A percentile compares a stretch with the other conserved stretches of the same genome.
phyloP scores from a whole-genome alignment of 92 coral and sea anemone species.

The Actinernus sp. region DNA sequence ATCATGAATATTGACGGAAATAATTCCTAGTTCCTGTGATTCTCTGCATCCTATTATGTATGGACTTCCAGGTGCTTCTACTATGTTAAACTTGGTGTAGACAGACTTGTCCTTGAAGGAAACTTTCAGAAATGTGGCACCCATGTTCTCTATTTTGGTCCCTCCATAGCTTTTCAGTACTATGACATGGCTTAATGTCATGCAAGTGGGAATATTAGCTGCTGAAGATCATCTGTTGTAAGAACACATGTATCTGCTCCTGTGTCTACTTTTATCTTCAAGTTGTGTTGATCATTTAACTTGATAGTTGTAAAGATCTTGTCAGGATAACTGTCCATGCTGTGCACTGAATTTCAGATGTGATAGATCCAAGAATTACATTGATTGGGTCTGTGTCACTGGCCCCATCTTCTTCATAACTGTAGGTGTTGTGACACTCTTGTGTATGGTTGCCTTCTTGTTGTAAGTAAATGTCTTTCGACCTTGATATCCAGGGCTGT shows the following conservation, averaged over 20 bases:
- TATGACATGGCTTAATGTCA: constrained; percentile 23
- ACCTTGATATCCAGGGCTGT: constrained; percentile 28
- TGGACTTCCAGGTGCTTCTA: constrained; percentile 67
- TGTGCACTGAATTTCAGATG: constrained; percentile 31
- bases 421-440: neutral
- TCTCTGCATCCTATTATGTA: constrained; percentile 59
- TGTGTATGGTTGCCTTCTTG: no score
- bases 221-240: constrained; percentile 49
- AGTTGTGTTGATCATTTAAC: constrained; percentile 31
- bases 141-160: constrained; percentile 43
- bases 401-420: constrained; percentile 15
- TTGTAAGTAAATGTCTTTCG: constrained; percentile 44
- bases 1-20: constrained; percentile 41
- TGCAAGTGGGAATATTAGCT: neutral
- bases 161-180: constrained; percentile 45
- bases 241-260: constrained; percentile 55
- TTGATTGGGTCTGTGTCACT: constrained; percentile 25
- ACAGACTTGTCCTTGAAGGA: constrained; percentile 36
- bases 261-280: constrained; percentile 47
- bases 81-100: constrained; percentile 31
- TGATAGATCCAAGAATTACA: constrained; percentile 27
- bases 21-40: constrained; percentile 41
- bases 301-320: constrained; percentile 25
- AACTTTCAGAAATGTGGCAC: constrained; percentile 37
- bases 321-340: constrained; percentile 37